Evolutionary conservation across 2,888 invertebrate species (phyloP), one percentile per base, ranked within the genome.

Genomic region (Nephrotoma guestfalica): DNA sequence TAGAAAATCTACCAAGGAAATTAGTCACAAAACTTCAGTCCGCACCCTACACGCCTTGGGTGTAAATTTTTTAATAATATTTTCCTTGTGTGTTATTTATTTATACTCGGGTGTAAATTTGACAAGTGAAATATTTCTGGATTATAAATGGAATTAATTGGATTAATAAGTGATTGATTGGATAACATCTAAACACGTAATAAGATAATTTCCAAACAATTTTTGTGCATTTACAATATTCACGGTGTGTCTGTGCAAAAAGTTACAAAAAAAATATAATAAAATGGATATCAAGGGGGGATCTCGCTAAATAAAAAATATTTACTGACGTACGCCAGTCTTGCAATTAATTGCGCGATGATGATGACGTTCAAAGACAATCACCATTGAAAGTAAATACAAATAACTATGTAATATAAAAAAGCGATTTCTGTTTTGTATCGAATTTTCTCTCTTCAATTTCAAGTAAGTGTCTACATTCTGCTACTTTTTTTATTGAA

Each of bases 21-120:
- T 84, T 84, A 84, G 84, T 84, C 84, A 84, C 84, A 84, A 84
- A 41, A 84, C 84, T 41, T 41, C n/a, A 84, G 84, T 86, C 86
- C 86, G 86, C 86, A 86, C 86, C 86, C 86, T 86, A 86, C 86
- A 86, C 86, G 86, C 86, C 86, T 86, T 86, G 40, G 43, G 51
- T n/a, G 15, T 51, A 47, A 1, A 51, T 15, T 51, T 71, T 71
- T 9, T 9, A 71, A 30, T 30, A 30, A 71, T 71, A 30, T 30
- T 30, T 30, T 18, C 9, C 71, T 71, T 71, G 30, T 71, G 71
- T 71, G 43, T 43, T 71, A 71, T 71, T 71, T 71, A 71, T 71
- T 71, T 71, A 71, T 71, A 71, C 9, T 71, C 9, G 71, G 30
- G 30, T 71, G 30, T 71, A 71, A 30, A 30, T 71, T 71, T 71